These are phyloP conservation scores for Drosophila guanche DNA, from an alignment of 1,140 invertebrate genomes.

Conservation along the genomic window DNA sequence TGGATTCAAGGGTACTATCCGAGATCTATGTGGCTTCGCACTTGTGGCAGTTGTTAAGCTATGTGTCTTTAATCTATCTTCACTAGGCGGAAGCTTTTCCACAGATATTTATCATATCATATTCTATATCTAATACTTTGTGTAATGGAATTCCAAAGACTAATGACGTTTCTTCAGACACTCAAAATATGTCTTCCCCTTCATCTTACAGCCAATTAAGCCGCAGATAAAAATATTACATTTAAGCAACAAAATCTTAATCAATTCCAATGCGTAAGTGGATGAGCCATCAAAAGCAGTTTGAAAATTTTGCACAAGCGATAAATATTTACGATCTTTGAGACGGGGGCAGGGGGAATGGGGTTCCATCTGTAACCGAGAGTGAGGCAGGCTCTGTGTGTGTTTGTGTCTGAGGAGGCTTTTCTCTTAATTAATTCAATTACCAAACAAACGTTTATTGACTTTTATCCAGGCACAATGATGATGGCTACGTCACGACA, in stretches of 20 bases:
- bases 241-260: slow-evolving; percentile 23
- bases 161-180: too few relatives aligned
- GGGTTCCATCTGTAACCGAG: background rate
- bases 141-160: slow-evolving; percentile 1
- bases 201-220: too few relatives aligned
- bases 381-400: slow-evolving; percentile 14
- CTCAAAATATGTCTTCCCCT: too few relatives aligned
- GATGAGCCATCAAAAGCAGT: slow-evolving; percentile 26
- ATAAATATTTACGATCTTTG: slow-evolving; percentile 29
- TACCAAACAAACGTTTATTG: slow-evolving; percentile 66
- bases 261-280: slow-evolving; percentile 32
- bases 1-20: background rate
- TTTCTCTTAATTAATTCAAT: slow-evolving; percentile 70
- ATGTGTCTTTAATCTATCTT: too few relatives aligned
- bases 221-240: background rate
- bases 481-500: slow-evolving; percentile 45
- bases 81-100: too few relatives aligned
- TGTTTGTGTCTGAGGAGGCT: slow-evolving; percentile 9
- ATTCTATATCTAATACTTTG: too few relatives aligned
- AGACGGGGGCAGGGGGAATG: background rate
- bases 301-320: slow-evolving; percentile 19
- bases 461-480: slow-evolving; percentile 42
- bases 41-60: background rate
- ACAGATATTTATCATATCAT: too few relatives aligned
- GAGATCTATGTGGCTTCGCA: background rate